These are phyloP conservation scores for Lanistes nyassanus DNA, from an alignment of 1,140 invertebrate genomes.

Conservation along the genomic window DNA sequence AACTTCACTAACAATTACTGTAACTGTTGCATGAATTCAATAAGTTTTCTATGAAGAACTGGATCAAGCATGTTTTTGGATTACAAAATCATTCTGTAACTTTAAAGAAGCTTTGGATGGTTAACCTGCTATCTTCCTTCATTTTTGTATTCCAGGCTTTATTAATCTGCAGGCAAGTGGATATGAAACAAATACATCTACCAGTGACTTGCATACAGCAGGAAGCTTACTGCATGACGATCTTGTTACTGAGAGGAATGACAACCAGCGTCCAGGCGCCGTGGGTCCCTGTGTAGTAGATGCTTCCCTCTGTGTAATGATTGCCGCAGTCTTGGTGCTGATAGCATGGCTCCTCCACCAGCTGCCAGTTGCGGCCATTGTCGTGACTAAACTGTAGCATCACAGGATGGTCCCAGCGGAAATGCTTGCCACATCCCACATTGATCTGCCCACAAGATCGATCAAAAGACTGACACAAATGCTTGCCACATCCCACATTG, in stretches of 20 bases:
- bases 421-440: constrained; percentile 62
- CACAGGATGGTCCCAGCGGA: constrained; percentile 59
- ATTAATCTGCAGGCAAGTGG: neutral
- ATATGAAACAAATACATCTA: neutral
- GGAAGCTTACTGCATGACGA: constrained; percentile 57
- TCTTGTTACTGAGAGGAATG: constrained; percentile 54
- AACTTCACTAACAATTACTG: too few species aligned
- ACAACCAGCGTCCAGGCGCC: constrained; percentile 61
- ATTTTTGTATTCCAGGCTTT: too few species aligned
- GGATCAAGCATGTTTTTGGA: too few species aligned
- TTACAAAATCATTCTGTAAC: too few species aligned
- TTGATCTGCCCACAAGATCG: constrained; percentile 55
- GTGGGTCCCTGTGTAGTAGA: constrained; percentile 64
- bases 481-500: constrained; percentile 63
- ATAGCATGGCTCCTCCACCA: constrained; percentile 61
- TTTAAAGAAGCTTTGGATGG: too few species aligned
- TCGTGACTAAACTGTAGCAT: constrained; percentile 60
- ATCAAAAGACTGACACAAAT: too few species aligned
- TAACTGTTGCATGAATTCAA: too few species aligned
- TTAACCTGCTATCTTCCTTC: too few species aligned
- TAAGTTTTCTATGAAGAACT: too few species aligned
- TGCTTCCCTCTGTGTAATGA: constrained; percentile 54
- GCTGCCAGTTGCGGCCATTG: constrained; percentile 54
- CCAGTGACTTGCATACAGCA: neutral
- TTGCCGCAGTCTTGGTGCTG: constrained; percentile 55